Base-by-base conservation (phyloP, 2,888 invertebrate genomes). In the Eristalis arbustorum region DNA sequence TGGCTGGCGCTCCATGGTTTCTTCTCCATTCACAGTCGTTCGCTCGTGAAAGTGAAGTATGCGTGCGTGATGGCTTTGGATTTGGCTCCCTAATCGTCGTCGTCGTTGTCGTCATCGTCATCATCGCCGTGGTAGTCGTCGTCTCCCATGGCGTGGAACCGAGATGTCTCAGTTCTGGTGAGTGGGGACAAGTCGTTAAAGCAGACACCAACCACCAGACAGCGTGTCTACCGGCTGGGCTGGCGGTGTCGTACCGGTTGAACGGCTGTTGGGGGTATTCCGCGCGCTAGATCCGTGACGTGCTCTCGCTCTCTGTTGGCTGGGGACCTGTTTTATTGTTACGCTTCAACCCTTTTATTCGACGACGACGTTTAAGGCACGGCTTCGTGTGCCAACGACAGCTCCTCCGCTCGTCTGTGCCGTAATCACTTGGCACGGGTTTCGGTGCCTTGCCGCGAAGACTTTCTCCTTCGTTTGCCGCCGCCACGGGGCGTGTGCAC, bases 41-140 rank as follows among this genome's bases (percentile, higher is more conserved):
- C 78, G 78, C 71, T 87, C 75, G 87, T 87, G 87, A 87, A 87
- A 87, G 87, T 87, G 75, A 87, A 83, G 87, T 87, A 87, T 87
- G 83, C 87, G 87, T 87, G 87, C 87, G 87, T 87, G 87, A 78
- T 87, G 83, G 64, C 87, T 83, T 83, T 87, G 74, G 66, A 62
- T 87, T 82, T 63, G 37, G 37, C 37, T 78, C 83, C 85, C 81
- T 85, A 82, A 85, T 85, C 77, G 73, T 73, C 56, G 73, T 73
- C 56, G 73, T 81, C 71, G 76, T 49, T 71, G 42, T 31, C 18
- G 64, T 66, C 66, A 49, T 63, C 67, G 31, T 61, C 37, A 23
- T 61, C 61, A n/a, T 62, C 42, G 37, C 49, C 64, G 42, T 76
- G 61, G 59, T 56, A 34, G 66, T 34, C 25, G 49, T 73, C 56